These are phyloP conservation scores for Acronicta alni DNA, from an alignment of 2,888 invertebrate genomes.

Conservation along the genomic window DNA sequence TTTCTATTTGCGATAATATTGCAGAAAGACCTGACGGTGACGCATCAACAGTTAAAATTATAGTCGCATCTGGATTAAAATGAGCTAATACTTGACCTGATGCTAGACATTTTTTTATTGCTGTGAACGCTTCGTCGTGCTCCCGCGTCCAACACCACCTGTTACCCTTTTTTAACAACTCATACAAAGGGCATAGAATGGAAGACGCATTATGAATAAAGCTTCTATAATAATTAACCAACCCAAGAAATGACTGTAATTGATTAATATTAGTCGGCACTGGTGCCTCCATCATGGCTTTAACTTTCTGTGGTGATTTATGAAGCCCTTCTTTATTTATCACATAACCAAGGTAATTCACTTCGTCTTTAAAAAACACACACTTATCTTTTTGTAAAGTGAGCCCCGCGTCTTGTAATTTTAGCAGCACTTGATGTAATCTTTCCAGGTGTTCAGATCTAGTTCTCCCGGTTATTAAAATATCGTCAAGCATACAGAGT, in stretches of 20 bases:
- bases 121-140: slow-evolving; percentile 16
- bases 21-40: slow-evolving; percentile 50
- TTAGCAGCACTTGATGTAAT: slow-evolving; percentile 10
- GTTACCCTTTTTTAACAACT: slow-evolving; percentile 32
- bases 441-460: neutral
- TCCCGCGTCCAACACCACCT: slow-evolving; percentile 19
- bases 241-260: slow-evolving; percentile 51
- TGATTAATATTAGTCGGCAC: slow-evolving; percentile 35
- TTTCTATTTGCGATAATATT: slow-evolving; percentile 10
- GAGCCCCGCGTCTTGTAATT: slow-evolving; percentile 18
- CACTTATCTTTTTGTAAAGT: slow-evolving; percentile 30
- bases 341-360: slow-evolving; percentile 33
- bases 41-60: slow-evolving; percentile 53
- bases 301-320: slow-evolving; percentile 27
- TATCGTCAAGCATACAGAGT: slow-evolving; percentile 22
- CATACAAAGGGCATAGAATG: slow-evolving; percentile 37
- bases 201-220: too few relatives aligned
- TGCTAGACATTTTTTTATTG: slow-evolving; percentile 43
- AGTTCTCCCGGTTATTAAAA: slow-evolving; percentile 8
- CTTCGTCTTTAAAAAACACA: slow-evolving; percentile 35
- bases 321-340: neutral
- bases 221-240: slow-evolving; percentile 41
- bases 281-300: slow-evolving; percentile 36
- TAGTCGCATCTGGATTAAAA: slow-evolving; percentile 13
- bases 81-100: slow-evolving; percentile 48